Percentiles rank a stretch among this genome's conserved stretches.
phyloP scores from a whole-genome alignment of 2,797 vertebrate species.

The Heterohyrax brucei region DNA sequence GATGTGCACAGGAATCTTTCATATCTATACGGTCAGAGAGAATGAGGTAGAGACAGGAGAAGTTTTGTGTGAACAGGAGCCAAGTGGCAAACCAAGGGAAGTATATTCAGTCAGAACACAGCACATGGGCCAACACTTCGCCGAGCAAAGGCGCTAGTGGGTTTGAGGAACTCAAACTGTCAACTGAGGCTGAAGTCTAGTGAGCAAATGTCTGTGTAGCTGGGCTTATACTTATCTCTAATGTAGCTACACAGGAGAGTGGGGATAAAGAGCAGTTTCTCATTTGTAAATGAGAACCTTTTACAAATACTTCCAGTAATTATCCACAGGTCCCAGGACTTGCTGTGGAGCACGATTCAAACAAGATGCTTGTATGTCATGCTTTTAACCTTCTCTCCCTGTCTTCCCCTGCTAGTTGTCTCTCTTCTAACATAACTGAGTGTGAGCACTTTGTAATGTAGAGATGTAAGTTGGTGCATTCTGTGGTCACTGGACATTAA shows the following conservation, averaged over 20 bases:
- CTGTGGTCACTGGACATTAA: neutral
- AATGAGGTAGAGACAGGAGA: too few species aligned
- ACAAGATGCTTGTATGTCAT: neutral
- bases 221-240: neutral
- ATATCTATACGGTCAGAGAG: neutral
- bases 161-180: neutral
- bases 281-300: slow-evolving; percentile 62
- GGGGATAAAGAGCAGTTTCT: slow-evolving; percentile 31
- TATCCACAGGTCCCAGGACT: neutral
- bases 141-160: too few species aligned
- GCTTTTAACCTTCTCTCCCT: neutral
- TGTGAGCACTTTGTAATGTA: neutral
- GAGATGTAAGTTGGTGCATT: neutral
- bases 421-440: neutral
- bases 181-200: neutral
- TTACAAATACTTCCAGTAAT: slow-evolving; percentile 70
- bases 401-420: neutral
- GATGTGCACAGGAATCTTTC: neutral
- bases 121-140: neutral
- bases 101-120: neutral
- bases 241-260: neutral
- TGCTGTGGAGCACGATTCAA: slow-evolving; percentile 20
- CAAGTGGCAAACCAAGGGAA: accelerated
- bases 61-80: neutral
- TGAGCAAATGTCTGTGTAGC: neutral